Evolutionary conservation across 2,888 invertebrate genomes (phyloP), one percentile per base, ranked within the genome.

Genomic region (Lasius platythorax): DNA sequence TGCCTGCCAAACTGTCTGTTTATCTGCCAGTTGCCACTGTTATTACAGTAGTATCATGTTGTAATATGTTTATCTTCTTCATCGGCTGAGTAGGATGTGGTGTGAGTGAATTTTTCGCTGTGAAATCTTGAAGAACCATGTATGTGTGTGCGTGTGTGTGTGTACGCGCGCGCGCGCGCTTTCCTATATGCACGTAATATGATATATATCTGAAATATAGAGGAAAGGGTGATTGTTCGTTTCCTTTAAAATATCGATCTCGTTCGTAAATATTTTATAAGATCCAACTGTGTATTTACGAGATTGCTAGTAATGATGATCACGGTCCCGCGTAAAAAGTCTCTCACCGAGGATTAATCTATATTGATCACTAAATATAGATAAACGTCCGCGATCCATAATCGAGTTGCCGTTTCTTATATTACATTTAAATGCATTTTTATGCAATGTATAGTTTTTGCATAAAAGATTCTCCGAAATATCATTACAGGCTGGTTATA

Each of bases 1-100:
- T 93, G 93, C 92, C 93, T 94, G 94, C 94, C 92, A 94, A 94
- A 94, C 87, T 93, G 91, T 94, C 92, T 93, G 91, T 93, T 94
- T 91, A 91, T 93, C 92, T 92, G 93, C 93, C 94, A 93, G 93
- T 93, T 92, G 93, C 91, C 92, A 93, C 93, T 93, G 91, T 88
- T 89, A 89, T 90, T 87, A 87, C 87, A 89, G 83, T 85, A 87
- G 81, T 88, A 88, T 78, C 87, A 82, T 88, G 87, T 85, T 89
- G 79, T 91, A 88, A 88, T 85, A 89, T 76, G 87, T 91, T 88
- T 88, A 86, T 85, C 75, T 8, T 88, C 87, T 87, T 91, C 88
- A 89, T 91, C 88, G 91, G 91, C 90, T 91, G 90, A 90, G 89
- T 91, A 90, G 89, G 88, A 85, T 91, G 88, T 92, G 90, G 87